Evolutionary conservation across 2,888 invertebrate species (phyloP), one percentile per base, ranked within the genome.

Genomic region (Drosophila barbarae): DNA sequence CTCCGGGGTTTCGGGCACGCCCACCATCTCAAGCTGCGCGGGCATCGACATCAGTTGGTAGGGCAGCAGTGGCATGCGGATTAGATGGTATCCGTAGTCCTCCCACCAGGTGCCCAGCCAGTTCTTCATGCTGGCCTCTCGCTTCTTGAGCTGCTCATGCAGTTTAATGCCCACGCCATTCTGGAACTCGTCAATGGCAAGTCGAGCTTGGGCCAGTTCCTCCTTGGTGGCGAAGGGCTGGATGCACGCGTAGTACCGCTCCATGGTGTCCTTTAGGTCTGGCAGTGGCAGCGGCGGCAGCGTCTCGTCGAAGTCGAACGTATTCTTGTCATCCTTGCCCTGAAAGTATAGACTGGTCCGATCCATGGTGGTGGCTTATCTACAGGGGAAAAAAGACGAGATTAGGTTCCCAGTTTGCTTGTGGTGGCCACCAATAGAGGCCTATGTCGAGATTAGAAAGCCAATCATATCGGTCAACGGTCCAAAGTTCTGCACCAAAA

Each of bases 31-130:
- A 9, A 90, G 38, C 32, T 87, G 84, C 1, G 87, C 36, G 4
- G 88, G 82, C 87, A 90, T 91, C 5, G 88, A 84, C 90, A 92
- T 92, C 51, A 91, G 91, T 49, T 90, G 88, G 55, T 89, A 90
- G 0, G 92, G 92, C 44, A 90, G 79, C 12, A 91, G 76, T 0
- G 92, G 92, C 12, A 88, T 73, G 23, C 92, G 88, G 30, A 89
- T 73, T 49, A 88, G 86, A 55, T 92, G 88, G 78, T 92, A 92
- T 0, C 90, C 92, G 69, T 90, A 90, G 35, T 91, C 89, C 74
- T 91, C 90, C 92, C 92, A 92, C 91, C 91, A 92, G 72, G 88
- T 87, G 65, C 90, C 91, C 52, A 90, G 89, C 92, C 92, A 92
- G 81, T 92, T 92, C 71, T 89, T 90, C 74, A 89, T 84, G 9